These are phyloP conservation scores for Drosophila tropicalis DNA, from an alignment of 1,140 invertebrate genomes.

Conservation along the genomic window DNA sequence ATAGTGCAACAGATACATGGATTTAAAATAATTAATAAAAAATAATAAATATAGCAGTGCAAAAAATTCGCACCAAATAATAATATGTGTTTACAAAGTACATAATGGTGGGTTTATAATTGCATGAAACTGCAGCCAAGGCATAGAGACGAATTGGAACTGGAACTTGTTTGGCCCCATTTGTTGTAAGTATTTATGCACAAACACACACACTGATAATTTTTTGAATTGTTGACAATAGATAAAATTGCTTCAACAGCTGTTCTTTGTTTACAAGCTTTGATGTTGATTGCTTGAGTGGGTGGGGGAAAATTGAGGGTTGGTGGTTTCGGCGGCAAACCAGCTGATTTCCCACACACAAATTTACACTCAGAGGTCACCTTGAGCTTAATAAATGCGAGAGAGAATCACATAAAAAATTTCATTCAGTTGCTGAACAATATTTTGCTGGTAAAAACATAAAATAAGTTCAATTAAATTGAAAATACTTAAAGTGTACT, in stretches of 20 bases:
- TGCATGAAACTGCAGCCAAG: neutral
- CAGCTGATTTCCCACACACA: constrained; percentile 71
- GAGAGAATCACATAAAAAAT: constrained; percentile 29
- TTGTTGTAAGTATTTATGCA: neutral
- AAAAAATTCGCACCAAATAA: too few relatives aligned
- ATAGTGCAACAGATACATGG: neutral
- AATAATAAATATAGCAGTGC: too few relatives aligned
- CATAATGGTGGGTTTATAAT: neutral
- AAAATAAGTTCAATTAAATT: constrained; percentile 16
- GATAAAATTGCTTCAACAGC: constrained; percentile 34
- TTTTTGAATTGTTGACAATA: constrained; percentile 4
- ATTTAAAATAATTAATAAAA: neutral
- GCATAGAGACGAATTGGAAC: neutral
- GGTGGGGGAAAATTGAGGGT: constrained; percentile 25
- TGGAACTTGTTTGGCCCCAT: neutral
- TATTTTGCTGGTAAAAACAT: constrained; percentile 68
- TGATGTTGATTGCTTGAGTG: neutral
- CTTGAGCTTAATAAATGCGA: constrained; percentile 65
- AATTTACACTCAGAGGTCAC: constrained; percentile 67
- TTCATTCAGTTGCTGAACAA: constrained; percentile 44
- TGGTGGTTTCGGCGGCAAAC: constrained; percentile 40
- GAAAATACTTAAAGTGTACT: neutral
- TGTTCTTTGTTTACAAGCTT: constrained; percentile 72
- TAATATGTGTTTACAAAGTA: neutral
- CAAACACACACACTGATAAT: neutral